Evolutionary conservation across 1,140 invertebrate species (phyloP).

Genomic region (Drosophila mayri): DNA sequence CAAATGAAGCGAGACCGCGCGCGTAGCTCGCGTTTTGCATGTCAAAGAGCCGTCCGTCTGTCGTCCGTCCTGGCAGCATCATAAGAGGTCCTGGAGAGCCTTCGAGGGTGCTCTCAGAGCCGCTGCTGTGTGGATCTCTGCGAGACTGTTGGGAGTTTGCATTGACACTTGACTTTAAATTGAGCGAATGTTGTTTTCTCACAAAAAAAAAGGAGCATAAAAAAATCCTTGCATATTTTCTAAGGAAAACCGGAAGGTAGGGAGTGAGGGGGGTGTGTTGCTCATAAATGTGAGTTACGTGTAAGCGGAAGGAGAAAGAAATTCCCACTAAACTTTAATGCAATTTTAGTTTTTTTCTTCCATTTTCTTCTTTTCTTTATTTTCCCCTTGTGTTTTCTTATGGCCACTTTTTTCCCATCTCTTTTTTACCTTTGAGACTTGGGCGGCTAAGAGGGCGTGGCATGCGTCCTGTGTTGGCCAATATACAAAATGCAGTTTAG

Average conservation of each 20-base stretch:
- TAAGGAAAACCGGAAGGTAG: neutral
- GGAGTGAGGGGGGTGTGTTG: neutral
- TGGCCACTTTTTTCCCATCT: neutral
- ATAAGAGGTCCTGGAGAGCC: slow-evolving; percentile 63
- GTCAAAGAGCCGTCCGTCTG: slow-evolving; percentile 59
- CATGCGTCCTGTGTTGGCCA: slow-evolving; percentile 46
- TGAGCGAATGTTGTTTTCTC: slow-evolving; percentile 60
- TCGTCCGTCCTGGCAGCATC: neutral
- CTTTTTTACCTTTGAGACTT: slow-evolving; percentile 1
- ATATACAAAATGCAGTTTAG: slow-evolving; percentile 73
- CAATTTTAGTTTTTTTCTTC: slow-evolving; percentile 51
- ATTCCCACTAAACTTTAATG: slow-evolving; percentile 75
- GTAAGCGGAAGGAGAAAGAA: slow-evolving; percentile 35
- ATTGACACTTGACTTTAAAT: slow-evolving; percentile 82
- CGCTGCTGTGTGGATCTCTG: slow-evolving; percentile 46
- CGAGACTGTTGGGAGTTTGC: slow-evolving; percentile 69
- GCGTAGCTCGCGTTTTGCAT: slow-evolving; percentile 66
- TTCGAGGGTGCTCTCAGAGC: slow-evolving; percentile 63
- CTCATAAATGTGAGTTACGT: slow-evolving; percentile 78
- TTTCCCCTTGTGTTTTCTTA: slow-evolving; percentile 30
- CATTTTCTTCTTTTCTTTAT: neutral
- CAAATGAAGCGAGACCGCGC: slow-evolving; percentile 73
- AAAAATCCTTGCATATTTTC: slow-evolving; percentile 57
- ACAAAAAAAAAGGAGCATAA: slow-evolving; percentile 3
- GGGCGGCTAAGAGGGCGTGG: slow-evolving; percentile 41